phyloP scores from a whole-genome alignment of 1,140 invertebrate genomes.

The Euborellia annulipes region DNA sequence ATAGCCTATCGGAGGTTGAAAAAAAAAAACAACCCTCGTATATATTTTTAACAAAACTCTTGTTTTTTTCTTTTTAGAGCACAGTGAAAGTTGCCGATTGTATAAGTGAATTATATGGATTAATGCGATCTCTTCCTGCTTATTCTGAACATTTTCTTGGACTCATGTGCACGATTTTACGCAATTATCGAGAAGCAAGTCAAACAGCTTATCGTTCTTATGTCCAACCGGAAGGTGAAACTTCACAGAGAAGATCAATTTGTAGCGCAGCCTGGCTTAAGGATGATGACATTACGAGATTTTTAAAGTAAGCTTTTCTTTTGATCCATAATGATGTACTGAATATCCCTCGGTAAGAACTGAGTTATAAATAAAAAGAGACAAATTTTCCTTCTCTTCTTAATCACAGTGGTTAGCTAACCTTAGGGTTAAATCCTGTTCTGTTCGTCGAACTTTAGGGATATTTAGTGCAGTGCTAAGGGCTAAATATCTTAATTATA shows the following conservation, averaged over 20 bases:
- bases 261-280: constrained; percentile 83
- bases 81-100: constrained; percentile 54
- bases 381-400: too few relatives aligned
- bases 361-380: too few relatives aligned
- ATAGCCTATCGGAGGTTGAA: too few relatives aligned
- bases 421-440: too few relatives aligned
- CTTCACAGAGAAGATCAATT: constrained; percentile 55
- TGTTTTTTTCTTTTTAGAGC: constrained; percentile 34
- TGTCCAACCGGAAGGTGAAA: constrained; percentile 46
- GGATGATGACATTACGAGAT: constrained; percentile 85
- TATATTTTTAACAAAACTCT: background rate
- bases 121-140: constrained; percentile 54
- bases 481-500: too few relatives aligned
- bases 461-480: too few relatives aligned
- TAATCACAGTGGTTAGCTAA: too few relatives aligned
- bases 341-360: too few relatives aligned
- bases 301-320: constrained; percentile 65
- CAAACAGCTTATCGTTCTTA: constrained; percentile 56
- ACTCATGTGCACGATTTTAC: constrained; percentile 49
- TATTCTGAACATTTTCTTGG: constrained; percentile 53
- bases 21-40: background rate
- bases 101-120: constrained; percentile 45
- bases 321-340: too few relatives aligned
- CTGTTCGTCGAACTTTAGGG: too few relatives aligned
- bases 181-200: constrained; percentile 60